These are phyloP conservation scores for Cephalophus harveyi DNA, from an alignment of 2,113 vertebrate species.

Conservation along the genomic window DNA sequence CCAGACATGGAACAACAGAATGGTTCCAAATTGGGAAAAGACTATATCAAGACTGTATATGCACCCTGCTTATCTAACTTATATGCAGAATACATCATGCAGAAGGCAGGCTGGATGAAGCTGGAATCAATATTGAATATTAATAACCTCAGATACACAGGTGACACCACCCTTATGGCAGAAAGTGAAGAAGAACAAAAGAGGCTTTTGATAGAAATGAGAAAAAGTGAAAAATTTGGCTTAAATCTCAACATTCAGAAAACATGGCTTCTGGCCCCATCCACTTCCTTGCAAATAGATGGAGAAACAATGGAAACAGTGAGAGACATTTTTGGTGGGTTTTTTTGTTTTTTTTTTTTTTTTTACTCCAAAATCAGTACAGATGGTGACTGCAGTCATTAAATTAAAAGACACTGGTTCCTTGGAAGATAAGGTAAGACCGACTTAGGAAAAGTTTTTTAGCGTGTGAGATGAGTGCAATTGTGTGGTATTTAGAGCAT, in stretches of 20 bases:
- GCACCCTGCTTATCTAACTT: background rate
- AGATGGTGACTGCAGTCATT: background rate
- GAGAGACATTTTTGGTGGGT: background rate
- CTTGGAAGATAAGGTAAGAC: background rate
- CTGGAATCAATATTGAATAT: background rate
- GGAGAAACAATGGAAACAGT: background rate
- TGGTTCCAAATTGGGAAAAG: background rate
- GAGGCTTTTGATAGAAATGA: background rate
- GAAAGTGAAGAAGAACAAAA: background rate
- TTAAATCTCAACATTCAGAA: background rate
- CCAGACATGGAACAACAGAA: background rate
- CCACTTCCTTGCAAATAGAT: background rate
- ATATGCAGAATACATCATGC: background rate
- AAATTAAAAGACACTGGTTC: background rate
- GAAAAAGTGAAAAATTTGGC: background rate
- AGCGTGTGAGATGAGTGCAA: rapidly evolving
- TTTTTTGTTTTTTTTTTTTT: too few relatives aligned
- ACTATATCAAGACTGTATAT: background rate
- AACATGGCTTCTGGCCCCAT: background rate
- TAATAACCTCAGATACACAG: background rate
- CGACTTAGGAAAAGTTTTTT: background rate
- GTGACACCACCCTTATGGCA: background rate
- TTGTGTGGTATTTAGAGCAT: background rate
- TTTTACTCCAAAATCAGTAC: background rate
- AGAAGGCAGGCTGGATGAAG: background rate